Base-by-base conservation (phyloP, 2,888 invertebrate genomes). In the Sesamia inferens region DNA sequence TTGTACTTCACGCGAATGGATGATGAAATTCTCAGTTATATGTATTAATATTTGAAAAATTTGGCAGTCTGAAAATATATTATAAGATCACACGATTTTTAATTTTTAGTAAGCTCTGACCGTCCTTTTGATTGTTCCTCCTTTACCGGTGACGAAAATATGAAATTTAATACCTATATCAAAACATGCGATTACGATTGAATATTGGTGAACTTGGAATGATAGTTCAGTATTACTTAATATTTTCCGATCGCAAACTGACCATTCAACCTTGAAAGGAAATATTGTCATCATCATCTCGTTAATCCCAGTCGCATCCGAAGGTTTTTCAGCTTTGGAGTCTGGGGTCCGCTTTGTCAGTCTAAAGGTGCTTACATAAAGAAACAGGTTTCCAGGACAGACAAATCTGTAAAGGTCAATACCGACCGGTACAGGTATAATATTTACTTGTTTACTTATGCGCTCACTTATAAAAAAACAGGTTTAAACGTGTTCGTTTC, bases 221-320 rank as follows among this genome's bases (percentile, higher is more conserved):
- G 16, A 19, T 19, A 7, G 16, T 3, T 48, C 2, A 8, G 8
- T 10, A 51, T 19, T 51, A 51, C 8, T 51, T 19, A 51, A 51
- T 51, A 51, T 19, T 19, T 51, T 51, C 3, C 51, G 10, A 66
- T 54, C 22, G 16, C n/a, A 47, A 10, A 54, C 22, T 55, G 19
- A 61, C 13, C 10, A 16, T 0, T 31, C 13, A 59, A 42, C 14
- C 14, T 58, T 63, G 14, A 64, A 64, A 24, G 58, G 48, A 79
- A 74, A 74, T 59, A 54, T 14, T 13, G 11, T 55, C 31, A 31
- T 31, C 31, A 31, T 31, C 31, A 31, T 31, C 31, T 2, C 31
- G 31, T 31, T 31, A 31, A 31, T 31, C 31, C 31, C 31, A 31
- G 31, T 31, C 31, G 31, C 31, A 31, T 31, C 2, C 31, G 31